Conservation (phyloP, 2,888 invertebrate species). For the Ophraella communa region DNA sequence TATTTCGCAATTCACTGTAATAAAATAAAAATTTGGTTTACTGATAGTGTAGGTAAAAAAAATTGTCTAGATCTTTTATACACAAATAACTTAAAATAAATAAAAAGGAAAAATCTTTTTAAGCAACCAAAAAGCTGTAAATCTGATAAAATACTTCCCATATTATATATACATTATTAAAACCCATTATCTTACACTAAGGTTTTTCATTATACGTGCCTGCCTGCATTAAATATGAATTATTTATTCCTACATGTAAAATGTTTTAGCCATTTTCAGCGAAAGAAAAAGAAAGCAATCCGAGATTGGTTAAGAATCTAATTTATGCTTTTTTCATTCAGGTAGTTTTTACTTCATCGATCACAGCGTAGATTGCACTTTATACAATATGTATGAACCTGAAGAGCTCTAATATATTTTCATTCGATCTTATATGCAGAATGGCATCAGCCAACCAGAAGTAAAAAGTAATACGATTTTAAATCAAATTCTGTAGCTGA, state of each 20-base stretch:
- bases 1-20: too few relatives aligned
- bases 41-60: too few relatives aligned
- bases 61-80: too few relatives aligned
- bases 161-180: too few relatives aligned
- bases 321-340: background rate
- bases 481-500: background rate
- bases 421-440: background rate
- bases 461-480: background rate
- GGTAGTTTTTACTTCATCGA: background rate
- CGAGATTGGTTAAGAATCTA: background rate
- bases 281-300: background rate
- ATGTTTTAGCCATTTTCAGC: background rate
- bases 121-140: too few relatives aligned
- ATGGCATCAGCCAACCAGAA: background rate
- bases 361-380: background rate
- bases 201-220: too few relatives aligned
- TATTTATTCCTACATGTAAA: background rate
- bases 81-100: too few relatives aligned
- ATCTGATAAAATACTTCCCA: too few relatives aligned
- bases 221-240: too few relatives aligned
- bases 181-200: too few relatives aligned
- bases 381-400: background rate
- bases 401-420: background rate
- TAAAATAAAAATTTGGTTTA: too few relatives aligned
- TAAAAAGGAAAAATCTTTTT: too few relatives aligned